A percentile compares a stretch with the other conserved stretches of the same genome.
phyloP scores from a whole-genome alignment of 1,140 invertebrate species.

The Carcinoscorpius rotundicauda region DNA sequence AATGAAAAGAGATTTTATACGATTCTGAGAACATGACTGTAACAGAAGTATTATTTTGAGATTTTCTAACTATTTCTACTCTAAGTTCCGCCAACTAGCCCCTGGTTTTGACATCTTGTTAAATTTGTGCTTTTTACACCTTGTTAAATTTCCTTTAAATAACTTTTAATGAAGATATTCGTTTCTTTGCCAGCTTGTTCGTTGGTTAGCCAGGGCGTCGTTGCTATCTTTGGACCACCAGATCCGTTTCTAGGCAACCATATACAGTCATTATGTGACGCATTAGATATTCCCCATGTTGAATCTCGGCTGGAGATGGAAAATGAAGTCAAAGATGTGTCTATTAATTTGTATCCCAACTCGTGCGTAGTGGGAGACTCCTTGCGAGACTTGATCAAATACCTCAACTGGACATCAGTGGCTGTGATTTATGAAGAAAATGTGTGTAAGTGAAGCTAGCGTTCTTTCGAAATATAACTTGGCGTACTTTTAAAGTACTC shows the following conservation, averaged over 20 bases:
- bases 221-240: constrained; percentile 77
- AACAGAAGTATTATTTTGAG: too few species aligned
- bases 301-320: constrained; percentile 46
- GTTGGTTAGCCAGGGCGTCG: constrained; percentile 68
- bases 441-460: constrained; percentile 48
- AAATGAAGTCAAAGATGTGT: constrained; percentile 52
- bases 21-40: too few species aligned
- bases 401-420: constrained; percentile 84
- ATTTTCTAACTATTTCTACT: too few species aligned
- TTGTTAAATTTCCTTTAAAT: too few species aligned
- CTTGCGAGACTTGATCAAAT: constrained; percentile 71
- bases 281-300: constrained; percentile 74
- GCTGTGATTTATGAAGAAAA: constrained; percentile 87
- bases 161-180: too few species aligned
- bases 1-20: too few species aligned
- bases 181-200: constrained; percentile 54
- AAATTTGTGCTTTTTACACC: too few species aligned
- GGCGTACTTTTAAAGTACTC: too few species aligned
- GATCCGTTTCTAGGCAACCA: constrained; percentile 67
- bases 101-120: too few species aligned
- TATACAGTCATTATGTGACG: constrained; percentile 78
- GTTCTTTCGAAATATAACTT: constrained; percentile 37
- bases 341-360: constrained; percentile 82
- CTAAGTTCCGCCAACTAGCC: too few species aligned
- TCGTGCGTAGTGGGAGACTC: constrained; percentile 69